A percentile compares a stretch with the other conserved stretches of the same genome.
Conservation (phyloP, 2,888 invertebrate genomes). For the Troides helena region DNA sequence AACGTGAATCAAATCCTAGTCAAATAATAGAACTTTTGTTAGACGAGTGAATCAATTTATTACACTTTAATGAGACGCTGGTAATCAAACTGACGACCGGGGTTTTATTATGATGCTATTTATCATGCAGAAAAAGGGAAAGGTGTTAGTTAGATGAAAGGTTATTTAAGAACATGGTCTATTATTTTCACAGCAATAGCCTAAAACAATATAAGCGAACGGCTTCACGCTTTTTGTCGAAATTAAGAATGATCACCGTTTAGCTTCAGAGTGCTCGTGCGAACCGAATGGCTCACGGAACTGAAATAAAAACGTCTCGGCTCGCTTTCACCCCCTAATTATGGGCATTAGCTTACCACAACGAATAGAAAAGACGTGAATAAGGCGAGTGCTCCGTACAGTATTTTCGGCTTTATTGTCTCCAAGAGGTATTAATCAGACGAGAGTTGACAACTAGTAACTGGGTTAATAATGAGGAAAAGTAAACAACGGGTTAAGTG, state of each 20-base stretch:
- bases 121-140: not conserved
- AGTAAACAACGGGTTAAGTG: constrained; percentile 11
- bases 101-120: not conserved
- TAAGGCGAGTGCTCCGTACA: constrained; percentile 8
- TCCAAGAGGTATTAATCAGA: constrained; percentile 18
- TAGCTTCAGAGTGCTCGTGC: constrained; percentile 27
- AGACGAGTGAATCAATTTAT: not conserved
- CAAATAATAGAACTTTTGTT: too few species aligned
- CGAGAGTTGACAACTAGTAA: constrained; percentile 11
- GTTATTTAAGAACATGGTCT: constrained; percentile 7
- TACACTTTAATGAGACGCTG: not conserved
- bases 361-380: constrained; percentile 13
- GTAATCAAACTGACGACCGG: not conserved
- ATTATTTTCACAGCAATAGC: constrained; percentile 19
- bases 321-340: constrained; percentile 29
- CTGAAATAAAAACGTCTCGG: constrained; percentile 24
- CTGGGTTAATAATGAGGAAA: constrained; percentile 18
- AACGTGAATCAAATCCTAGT: not conserved
- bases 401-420: constrained; percentile 22
- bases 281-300: constrained; percentile 29
- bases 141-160: not conserved
- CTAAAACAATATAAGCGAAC: constrained; percentile 19
- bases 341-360: constrained; percentile 20
- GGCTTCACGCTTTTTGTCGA: constrained; percentile 26
- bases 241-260: constrained; percentile 24